Evolutionary conservation across 2,888 invertebrate genomes (phyloP).

Genomic region (Cephonodes hylas): DNA sequence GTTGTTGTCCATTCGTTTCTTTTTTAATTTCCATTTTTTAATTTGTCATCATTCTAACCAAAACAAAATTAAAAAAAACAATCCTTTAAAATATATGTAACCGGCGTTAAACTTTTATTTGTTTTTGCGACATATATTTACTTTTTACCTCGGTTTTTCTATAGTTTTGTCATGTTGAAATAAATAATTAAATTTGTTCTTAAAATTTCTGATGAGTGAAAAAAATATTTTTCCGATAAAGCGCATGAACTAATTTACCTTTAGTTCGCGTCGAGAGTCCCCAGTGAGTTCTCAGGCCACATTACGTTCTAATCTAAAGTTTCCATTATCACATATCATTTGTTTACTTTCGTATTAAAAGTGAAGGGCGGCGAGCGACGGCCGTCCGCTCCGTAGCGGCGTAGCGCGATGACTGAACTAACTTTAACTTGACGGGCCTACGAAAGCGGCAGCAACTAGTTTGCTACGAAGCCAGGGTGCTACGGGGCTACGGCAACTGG

Average conservation of each 20-base stretch:
- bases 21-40: no score
- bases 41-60: no score
- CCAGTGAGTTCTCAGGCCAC: slow-evolving; percentile 29
- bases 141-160: no score
- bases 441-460: slow-evolving; percentile 22
- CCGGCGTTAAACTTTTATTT: no score
- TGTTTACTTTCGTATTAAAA: slow-evolving; percentile 43
- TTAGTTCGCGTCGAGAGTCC: slow-evolving; percentile 22
- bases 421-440: slow-evolving; percentile 16
- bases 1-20: no score
- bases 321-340: slow-evolving; percentile 42
- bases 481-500: not conserved
- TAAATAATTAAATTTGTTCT: no score
- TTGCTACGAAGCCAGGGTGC: slow-evolving; percentile 22
- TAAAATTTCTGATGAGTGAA: no score
- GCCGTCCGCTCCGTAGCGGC: slow-evolving; percentile 35
- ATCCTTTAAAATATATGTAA: no score
- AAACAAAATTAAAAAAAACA: no score
- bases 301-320: slow-evolving; percentile 37
- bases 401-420: slow-evolving; percentile 43
- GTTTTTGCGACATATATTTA: no score
- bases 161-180: no score
- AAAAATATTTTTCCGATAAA: not conserved
- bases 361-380: slow-evolving; percentile 23
- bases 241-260: slow-evolving; percentile 24